Conservation (phyloP, 37 sponge, comb jelly and placozoan species). For the Dysidea cf. avara region DNA sequence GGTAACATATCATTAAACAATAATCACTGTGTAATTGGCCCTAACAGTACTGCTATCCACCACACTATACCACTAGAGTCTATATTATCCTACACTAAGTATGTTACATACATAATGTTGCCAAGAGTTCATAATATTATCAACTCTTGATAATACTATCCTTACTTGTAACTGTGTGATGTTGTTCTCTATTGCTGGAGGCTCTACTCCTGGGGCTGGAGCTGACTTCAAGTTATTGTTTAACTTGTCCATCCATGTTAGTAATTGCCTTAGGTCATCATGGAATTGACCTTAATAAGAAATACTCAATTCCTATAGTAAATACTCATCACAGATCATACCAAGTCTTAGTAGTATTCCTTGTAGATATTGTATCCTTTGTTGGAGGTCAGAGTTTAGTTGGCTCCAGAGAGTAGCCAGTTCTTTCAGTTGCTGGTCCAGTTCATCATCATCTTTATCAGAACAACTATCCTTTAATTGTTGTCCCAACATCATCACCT, state of each 20-base stretch:
- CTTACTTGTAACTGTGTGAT: constrained; percentile 55
- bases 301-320: too few species aligned
- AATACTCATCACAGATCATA: too few species aligned
- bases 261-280: constrained; percentile 68
- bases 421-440: constrained; percentile 46
- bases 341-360: constrained; percentile 54
- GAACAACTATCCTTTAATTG: constrained; percentile 40
- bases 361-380: constrained; percentile 58
- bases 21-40: too few species aligned
- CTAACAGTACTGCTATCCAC: too few species aligned
- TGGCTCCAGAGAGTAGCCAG: constrained; percentile 43
- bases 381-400: constrained; percentile 37
- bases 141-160: too few species aligned
- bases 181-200: constrained; percentile 38
- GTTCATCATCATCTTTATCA: constrained; percentile 13
- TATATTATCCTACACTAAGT: too few species aligned
- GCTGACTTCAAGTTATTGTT: constrained; percentile 11
- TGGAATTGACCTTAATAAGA: constrained; percentile 89
- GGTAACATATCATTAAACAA: too few species aligned
- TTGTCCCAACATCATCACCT: constrained; percentile 24
- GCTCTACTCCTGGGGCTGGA: constrained; percentile 44
- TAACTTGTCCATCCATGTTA: constrained; percentile 50
- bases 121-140: too few species aligned
- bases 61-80: too few species aligned
- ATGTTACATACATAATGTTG: too few species aligned